Base-by-base conservation (phyloP, 35 echinoderm and acorn worm genomes). In the Hemicentrotus pulcherrimus region DNA sequence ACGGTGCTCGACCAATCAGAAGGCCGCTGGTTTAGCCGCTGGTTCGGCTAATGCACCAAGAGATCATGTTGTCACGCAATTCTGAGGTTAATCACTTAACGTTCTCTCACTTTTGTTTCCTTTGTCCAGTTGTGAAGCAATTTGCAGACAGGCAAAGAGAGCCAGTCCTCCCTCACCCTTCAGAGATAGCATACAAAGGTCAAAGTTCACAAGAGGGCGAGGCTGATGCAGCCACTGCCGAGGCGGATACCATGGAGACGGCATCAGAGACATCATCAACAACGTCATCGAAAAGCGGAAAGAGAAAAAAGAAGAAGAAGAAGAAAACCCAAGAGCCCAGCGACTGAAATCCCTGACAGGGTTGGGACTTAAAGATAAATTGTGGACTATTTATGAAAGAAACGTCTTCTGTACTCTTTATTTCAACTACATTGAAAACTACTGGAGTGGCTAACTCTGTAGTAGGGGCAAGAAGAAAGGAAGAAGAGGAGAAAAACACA, bases 241-340 rank as follows among this genome's bases (percentile, higher is more conserved):
- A 47, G 48, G 45, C 45, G 5, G 48, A 58, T 31, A 0, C 48
- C 91, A 93, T 58, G 91, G 46, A 47, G 48, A 48, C 91, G 14
- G 91, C 14, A 58, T 93, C 91, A 52, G 91, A 58, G n/a, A 28
- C 91, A 14, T 93, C 91, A 31, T 93, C 91, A 14, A 24, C 91
- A 28, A 31, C 91, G 13, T 1, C 91, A 2, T 47, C 91, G 6
- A 58, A 47, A 11, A 47, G 46, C 32, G 16, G 46, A 22, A 47
- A 31, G 46, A 32, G 48, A 18, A 93, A 93, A 58, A 93, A 58
- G 91, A 93, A 58, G 30, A 93, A 93, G 91, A 93, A 93, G 91
- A 93, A 93, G 91, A 93, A 93, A 31, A 93, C 0, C n/a, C 31
- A 78, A n/a, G 65, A 78, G 65, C 65, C 65, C 19, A 78, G 65